Conservation (phyloP, 2,113 vertebrate species). For the Sinocyclocheilus anshuiensis region DNA sequence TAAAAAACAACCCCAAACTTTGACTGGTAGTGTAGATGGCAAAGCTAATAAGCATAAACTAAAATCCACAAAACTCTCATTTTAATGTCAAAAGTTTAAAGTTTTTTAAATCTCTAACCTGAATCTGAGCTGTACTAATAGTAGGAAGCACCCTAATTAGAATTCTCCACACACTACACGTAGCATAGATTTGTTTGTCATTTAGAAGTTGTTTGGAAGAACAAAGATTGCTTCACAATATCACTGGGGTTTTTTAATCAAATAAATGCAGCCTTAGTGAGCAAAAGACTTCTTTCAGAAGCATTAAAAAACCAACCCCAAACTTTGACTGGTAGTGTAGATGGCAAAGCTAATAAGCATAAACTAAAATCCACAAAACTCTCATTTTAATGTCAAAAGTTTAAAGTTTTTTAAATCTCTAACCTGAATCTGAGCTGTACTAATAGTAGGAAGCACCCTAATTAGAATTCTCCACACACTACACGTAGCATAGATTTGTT, state of each 20-base stretch:
- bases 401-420: background rate
- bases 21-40: no score
- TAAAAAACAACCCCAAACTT: no score
- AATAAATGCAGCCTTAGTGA: no score
- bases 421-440: background rate
- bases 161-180: background rate
- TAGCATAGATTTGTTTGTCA: background rate
- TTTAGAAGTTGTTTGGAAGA: background rate
- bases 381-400: background rate
- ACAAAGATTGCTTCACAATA: background rate
- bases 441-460: background rate
- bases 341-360: background rate
- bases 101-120: background rate
- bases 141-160: background rate
- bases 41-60: background rate
- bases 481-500: background rate
- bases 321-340: no score
- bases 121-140: background rate
- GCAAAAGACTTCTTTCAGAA: no score
- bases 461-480: background rate
- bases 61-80: no score
- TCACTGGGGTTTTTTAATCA: no score
- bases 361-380: background rate
- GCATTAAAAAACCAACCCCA: no score
- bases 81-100: background rate